phyloP scores from a whole-genome alignment of 2,888 invertebrate species.

The Heliconius hortense region DNA sequence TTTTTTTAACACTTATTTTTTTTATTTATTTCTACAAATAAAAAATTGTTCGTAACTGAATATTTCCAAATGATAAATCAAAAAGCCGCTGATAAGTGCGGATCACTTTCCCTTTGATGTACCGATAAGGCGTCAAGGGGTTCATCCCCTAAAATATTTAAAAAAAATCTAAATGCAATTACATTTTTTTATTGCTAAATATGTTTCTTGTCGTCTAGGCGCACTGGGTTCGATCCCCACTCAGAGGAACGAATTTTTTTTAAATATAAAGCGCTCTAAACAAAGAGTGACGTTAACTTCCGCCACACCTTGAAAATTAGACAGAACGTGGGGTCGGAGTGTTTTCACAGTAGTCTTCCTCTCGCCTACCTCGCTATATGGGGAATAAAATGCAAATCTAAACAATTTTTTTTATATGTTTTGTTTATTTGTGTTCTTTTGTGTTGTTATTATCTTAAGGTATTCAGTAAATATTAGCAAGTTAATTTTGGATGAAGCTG shows the following conservation, averaged over 20 bases:
- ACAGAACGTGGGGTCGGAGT: neutral
- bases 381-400: too few species aligned
- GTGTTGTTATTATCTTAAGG: neutral
- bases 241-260: neutral
- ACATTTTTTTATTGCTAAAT: neutral
- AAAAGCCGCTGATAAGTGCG: conserved; percentile 21
- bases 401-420: neutral
- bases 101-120: conserved; percentile 28
- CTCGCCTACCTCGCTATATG: too few species aligned
- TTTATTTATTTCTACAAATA: too few species aligned
- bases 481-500: neutral
- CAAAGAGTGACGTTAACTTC: neutral
- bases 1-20: too few species aligned
- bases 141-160: neutral
- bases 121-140: conserved; percentile 1
- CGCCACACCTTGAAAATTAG: neutral
- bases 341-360: too few species aligned
- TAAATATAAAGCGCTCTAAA: too few species aligned
- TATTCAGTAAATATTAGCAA: neutral
- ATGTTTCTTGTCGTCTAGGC: neutral
- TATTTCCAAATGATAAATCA: conserved; percentile 2
- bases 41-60: neutral
- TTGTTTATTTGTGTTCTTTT: neutral
- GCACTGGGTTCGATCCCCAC: neutral
- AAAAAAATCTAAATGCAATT: neutral